Conservation (phyloP, 1,140 invertebrate genomes). For the Orchesella cincta region DNA sequence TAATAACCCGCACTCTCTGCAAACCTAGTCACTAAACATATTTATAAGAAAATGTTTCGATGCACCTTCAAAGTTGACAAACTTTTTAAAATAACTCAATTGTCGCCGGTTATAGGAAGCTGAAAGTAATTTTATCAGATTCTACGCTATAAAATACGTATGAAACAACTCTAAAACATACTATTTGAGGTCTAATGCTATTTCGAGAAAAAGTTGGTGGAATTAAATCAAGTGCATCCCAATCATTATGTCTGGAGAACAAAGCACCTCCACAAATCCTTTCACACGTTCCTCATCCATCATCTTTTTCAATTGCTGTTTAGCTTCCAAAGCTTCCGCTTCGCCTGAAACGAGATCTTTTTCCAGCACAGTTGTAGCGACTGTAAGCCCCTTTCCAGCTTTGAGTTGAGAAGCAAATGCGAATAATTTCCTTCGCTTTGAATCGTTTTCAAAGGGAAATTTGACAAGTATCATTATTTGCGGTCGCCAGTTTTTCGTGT, state of each 20-base stretch:
- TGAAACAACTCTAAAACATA: too few species aligned
- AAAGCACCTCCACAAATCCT: conserved; percentile 93
- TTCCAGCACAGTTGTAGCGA: conserved; percentile 86
- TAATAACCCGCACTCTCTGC: too few species aligned
- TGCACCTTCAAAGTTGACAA: too few species aligned
- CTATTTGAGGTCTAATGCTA: too few species aligned
- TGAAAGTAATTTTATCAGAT: too few species aligned
- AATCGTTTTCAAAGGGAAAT: conserved; percentile 74
- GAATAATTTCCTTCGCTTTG: conserved; percentile 87
- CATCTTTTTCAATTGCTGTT: conserved; percentile 75
- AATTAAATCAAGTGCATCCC: conserved; percentile 89
- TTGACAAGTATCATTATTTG: conserved; percentile 61
- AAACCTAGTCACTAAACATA: too few species aligned
- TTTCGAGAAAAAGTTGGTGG: too few species aligned
- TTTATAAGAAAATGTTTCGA: too few species aligned
- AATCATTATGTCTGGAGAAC: conserved; percentile 77
- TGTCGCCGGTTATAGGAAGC: too few species aligned
- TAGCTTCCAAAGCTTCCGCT: conserved; percentile 80
- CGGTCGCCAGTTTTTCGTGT: conserved; percentile 96
- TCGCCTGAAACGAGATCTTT: conserved; percentile 75
- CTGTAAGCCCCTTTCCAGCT: conserved; percentile 94
- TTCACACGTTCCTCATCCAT: conserved; percentile 95
- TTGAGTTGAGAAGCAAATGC: conserved; percentile 95
- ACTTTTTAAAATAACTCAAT: too few species aligned
- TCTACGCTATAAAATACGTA: too few species aligned